These are phyloP conservation scores for Edolisoma coerulescens DNA, from an alignment of 2,113 vertebrate species.

Conservation along the genomic window DNA sequence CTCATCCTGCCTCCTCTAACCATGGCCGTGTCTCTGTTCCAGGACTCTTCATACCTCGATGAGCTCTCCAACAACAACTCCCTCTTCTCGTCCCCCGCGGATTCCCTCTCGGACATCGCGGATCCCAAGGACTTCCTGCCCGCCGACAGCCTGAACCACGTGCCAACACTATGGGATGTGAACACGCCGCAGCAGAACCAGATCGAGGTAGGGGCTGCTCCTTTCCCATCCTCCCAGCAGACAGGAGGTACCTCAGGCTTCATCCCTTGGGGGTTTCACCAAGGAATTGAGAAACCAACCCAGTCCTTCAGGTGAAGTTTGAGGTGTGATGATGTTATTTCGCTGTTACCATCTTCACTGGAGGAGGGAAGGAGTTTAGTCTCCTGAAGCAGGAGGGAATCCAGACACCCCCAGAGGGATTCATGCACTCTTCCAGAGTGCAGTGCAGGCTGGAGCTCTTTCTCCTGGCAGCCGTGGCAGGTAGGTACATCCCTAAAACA, in stretches of 20 bases:
- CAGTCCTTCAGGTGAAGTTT: not conserved
- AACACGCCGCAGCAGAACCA: conserved; percentile 79
- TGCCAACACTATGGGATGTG: conserved; percentile 91
- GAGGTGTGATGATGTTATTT: not conserved
- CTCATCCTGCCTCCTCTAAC: not conserved
- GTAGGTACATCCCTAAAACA: not conserved
- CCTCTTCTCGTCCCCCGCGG: conserved; percentile 88
- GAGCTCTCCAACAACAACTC: conserved; percentile 86
- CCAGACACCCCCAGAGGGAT: not conserved
- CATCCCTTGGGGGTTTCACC: not conserved
- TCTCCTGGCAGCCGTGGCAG: not conserved
- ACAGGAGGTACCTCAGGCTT: not conserved
- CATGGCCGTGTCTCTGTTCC: not conserved
- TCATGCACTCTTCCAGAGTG: not conserved
- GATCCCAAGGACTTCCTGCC: conserved; percentile 81
- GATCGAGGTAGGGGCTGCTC: conserved; percentile 74
- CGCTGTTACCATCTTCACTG: accelerated
- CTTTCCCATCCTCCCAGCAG: not conserved
- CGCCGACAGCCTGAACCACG: conserved; percentile 77
- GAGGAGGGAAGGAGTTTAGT: not conserved
- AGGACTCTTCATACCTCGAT: conserved; percentile 91
- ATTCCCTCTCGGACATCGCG: conserved; percentile 88
- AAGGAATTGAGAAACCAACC: not conserved
- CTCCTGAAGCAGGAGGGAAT: not conserved
- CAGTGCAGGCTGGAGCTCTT: not conserved